Evolutionary conservation across 2,888 invertebrate genomes (phyloP).

Genomic region (Megalurothrips usitatus): DNA sequence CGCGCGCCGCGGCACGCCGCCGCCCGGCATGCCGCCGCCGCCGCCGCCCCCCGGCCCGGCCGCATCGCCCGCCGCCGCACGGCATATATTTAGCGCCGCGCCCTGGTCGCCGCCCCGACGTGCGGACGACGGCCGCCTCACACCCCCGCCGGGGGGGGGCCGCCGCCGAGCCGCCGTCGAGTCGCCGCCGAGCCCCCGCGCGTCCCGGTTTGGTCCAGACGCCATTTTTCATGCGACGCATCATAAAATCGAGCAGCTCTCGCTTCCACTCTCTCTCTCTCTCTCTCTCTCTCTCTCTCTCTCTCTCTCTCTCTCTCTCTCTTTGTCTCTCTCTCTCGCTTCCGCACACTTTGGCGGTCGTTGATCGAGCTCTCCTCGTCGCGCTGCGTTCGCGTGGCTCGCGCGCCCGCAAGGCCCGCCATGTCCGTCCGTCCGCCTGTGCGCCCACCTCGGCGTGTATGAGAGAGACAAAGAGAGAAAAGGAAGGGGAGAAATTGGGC

Average conservation of each 20-base stretch:
- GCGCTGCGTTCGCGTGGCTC: no score
- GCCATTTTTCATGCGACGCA: constrained; percentile 34
- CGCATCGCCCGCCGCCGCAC: background rate
- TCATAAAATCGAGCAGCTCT: background rate
- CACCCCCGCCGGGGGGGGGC: background rate
- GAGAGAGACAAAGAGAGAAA: no score
- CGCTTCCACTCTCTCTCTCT: background rate
- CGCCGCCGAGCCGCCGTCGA: constrained; percentile 6
- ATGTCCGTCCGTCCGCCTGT: no score
- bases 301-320: no score
- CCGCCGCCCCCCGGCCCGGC: background rate
- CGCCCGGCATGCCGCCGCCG: no score
- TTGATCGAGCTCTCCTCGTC: background rate
- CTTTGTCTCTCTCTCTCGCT: no score
- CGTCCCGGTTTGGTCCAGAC: constrained; percentile 33
- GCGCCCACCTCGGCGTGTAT: no score
- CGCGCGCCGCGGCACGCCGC: no score
- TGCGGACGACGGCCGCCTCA: constrained; percentile 25
- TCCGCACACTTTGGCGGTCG: background rate
- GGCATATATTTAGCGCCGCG: constrained; percentile 12
- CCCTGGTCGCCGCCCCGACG: constrained; percentile 28
- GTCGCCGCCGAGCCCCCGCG: constrained; percentile 35
- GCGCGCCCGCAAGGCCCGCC: no score
- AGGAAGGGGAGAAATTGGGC: no score
- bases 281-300: no score